A percentile compares a stretch with the other conserved stretches of the same genome.
phyloP scores from a whole-genome alignment of 2,888 invertebrate genomes.

The Matsumyia berberina region DNA sequence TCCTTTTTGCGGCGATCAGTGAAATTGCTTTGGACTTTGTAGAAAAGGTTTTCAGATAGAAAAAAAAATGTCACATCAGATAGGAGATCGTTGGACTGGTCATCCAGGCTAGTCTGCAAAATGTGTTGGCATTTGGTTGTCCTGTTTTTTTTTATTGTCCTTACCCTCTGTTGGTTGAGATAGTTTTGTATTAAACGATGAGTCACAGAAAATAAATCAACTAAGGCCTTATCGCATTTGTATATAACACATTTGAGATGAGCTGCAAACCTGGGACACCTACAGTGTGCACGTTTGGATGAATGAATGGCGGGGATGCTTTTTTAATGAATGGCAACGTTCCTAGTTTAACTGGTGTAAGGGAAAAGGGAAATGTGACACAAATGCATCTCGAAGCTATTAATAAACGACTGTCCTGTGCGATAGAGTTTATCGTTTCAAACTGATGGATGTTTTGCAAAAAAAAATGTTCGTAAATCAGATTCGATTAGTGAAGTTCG shows the following conservation, averaged over 20 bases:
- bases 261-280: conserved; percentile 25
- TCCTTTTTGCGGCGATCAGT: conserved; percentile 8
- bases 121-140: neutral
- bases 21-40: too few species aligned
- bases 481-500: neutral
- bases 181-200: conserved; percentile 19
- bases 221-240: conserved; percentile 9
- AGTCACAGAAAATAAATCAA: conserved; percentile 47
- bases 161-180: neutral
- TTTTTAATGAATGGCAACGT: conserved; percentile 7
- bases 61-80: conserved; percentile 7
- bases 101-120: neutral
- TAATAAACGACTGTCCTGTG: neutral
- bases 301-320: neutral
- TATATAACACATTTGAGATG: conserved; percentile 34
- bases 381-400: neutral
- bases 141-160: neutral
- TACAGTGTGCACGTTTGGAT: conserved; percentile 26
- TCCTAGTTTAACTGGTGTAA: neutral
- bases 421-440: neutral
- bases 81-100: conserved; percentile 44
- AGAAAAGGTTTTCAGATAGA: conserved; percentile 30
- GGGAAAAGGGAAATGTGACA: neutral
- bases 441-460: conserved; percentile 15
- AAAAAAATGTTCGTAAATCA: neutral